Percentiles rank a stretch among this genome's conserved stretches.
Conservation (phyloP, 1,140 invertebrate genomes). For the Zeugodacus cucurbitae region DNA sequence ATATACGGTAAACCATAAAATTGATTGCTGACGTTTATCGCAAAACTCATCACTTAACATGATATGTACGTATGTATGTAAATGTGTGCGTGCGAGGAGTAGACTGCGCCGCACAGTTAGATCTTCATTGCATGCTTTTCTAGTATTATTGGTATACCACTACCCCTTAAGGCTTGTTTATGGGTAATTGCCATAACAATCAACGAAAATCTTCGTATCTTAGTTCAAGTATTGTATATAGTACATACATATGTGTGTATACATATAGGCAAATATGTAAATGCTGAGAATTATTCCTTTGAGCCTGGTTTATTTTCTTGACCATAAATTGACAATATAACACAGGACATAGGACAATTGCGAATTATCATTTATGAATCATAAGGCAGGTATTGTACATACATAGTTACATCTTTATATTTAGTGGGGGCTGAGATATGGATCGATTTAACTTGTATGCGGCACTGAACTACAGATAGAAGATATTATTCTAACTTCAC, state of each 20-base stretch:
- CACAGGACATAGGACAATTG: background rate
- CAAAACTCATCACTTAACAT: background rate
- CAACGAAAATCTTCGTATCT: background rate
- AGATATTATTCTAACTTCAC: too few species aligned
- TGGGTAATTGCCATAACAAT: background rate
- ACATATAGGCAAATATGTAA: background rate
- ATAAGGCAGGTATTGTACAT: too few species aligned
- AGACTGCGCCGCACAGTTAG: background rate
- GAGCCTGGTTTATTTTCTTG: background rate
- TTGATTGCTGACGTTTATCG: background rate
- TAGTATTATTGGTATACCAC: background rate
- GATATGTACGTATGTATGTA: background rate
- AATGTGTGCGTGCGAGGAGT: too few species aligned
- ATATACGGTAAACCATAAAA: background rate
- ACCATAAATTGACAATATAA: slow-evolving; percentile 2
- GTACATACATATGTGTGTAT: background rate
- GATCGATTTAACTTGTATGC: too few species aligned
- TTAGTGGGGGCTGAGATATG: too few species aligned
- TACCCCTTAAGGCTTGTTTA: background rate
- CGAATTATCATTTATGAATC: background rate
- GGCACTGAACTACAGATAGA: too few species aligned
- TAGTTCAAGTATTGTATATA: background rate
- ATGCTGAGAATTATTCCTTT: too few species aligned
- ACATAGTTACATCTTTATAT: too few species aligned
- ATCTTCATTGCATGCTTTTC: background rate